Evolutionary conservation across 2,888 invertebrate species (phyloP).

Genomic region (Amphiduros pacificus): DNA sequence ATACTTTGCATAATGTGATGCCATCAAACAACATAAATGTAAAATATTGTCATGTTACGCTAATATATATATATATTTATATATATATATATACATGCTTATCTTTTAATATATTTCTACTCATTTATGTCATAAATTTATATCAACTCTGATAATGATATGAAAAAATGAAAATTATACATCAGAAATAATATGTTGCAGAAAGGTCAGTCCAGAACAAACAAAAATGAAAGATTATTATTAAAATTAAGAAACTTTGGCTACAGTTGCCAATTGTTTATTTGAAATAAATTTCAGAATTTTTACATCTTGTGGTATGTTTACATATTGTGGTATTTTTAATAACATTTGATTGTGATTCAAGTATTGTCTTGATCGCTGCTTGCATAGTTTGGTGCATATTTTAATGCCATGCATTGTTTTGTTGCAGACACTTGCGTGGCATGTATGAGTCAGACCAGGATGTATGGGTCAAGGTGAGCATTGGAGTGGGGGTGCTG

Average conservation of each 20-base stretch:
- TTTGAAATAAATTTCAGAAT: neutral
- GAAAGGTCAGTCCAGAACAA: neutral
- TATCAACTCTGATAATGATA: no score
- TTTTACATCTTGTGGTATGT: neutral
- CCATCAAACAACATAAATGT: no score
- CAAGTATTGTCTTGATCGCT: no score
- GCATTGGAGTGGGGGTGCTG: slow-evolving; percentile 23
- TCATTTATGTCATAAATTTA: no score
- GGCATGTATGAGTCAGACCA: slow-evolving; percentile 16
- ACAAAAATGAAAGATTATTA: neutral
- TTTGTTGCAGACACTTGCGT: slow-evolving; percentile 23
- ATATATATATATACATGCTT: no score
- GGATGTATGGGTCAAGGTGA: slow-evolving; percentile 24
- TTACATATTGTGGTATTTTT: neutral
- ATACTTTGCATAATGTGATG: no score
- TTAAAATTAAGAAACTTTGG: no score
- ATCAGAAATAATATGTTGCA: no score
- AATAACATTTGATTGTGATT: neutral
- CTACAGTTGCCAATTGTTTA: neutral
- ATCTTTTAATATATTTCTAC: no score
- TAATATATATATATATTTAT: no score
- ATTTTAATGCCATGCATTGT: neutral
- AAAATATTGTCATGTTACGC: no score
- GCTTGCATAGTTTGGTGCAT: neutral
- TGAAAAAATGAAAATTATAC: no score